These are phyloP conservation scores for Fragum sueziense DNA, from an alignment of 2,888 invertebrate species.

Conservation along the genomic window DNA sequence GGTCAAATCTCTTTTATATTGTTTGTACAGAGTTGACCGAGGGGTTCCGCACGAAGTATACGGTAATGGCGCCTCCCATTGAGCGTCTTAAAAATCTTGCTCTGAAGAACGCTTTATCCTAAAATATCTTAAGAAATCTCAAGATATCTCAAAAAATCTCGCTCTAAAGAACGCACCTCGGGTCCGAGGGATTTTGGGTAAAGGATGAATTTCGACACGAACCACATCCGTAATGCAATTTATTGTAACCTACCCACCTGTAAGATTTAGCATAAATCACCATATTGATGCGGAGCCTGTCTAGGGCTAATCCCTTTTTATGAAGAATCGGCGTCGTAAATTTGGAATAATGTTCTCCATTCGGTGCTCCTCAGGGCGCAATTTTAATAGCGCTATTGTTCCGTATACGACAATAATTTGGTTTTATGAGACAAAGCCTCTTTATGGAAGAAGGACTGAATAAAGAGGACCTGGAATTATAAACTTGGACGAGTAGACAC, in stretches of 20 bases:
- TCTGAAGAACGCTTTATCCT: no score
- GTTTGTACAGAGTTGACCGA: no score
- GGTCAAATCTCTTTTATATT: no score
- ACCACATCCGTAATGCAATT: conserved; percentile 26
- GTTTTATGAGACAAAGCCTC: conserved; percentile 26
- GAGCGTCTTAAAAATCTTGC: no score
- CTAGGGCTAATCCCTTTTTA: conserved; percentile 53
- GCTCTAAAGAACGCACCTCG: no score
- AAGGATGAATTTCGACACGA: no score
- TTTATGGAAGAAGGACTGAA: conserved; percentile 5
- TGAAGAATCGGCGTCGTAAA: conserved; percentile 50
- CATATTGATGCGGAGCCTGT: conserved; percentile 31
- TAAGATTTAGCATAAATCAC: conserved; percentile 38
- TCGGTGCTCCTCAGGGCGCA: background rate
- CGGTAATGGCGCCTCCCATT: no score
- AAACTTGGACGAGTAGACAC: conserved; percentile 20
- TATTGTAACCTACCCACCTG: conserved; percentile 36
- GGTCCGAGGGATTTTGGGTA: no score
- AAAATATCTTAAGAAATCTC: no score
- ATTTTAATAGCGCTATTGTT: conserved; percentile 13
- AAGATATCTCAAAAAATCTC: no score
- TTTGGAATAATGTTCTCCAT: conserved; percentile 31
- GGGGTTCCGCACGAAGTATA: no score
- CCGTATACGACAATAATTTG: conserved; percentile 19
- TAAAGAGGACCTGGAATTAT: conserved; percentile 17